Evolutionary conservation across 2,113 vertebrate species (phyloP), one percentile per base, ranked within the genome.

Genomic region (Actinemys pallida): DNA sequence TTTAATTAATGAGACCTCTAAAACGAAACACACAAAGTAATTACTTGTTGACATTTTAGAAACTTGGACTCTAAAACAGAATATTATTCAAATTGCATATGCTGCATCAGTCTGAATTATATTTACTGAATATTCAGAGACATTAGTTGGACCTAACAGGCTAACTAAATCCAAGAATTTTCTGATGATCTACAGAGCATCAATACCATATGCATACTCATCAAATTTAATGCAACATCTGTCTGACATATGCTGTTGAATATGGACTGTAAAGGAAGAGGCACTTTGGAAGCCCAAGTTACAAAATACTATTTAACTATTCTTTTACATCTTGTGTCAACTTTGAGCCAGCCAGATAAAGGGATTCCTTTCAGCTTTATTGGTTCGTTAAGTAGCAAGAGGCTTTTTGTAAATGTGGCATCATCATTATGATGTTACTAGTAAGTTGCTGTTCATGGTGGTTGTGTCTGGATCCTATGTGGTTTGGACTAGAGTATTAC

Each of bases 201-300:
- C 94, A 97, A 83, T 91, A 75, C 92, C 92, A 89, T 86, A 91
- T 93, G 93, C 45, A 96, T 92, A 94, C 45, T 91, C 93, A 80
- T 90, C 92, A 97, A n/a, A 88, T 81, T 90, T 24, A 87, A 75
- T 11, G 45, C 27, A 96, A 89, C 96, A 98, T 97, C 95, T 98
- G 98, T 54, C 88, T 81, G 83, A 62, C 97, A 95, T 72, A 96
- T 96, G 96, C 10, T 90, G 90, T 79, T 84, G 65, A 53, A 92
- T 79, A 52, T 53, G 8, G 12, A 91, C 39, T 93, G 53, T 79
- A 92, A 95, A 94, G 84, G 42, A 75, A 75, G 80, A 88, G 82
- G 83, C 45, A 88, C 31, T 81, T 93, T 97, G 85, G 88, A 96
- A 97, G 54, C 35, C 59, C 27, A 86, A 57, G 72, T 88, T 90